A percentile compares a stretch with the other conserved stretches of the same genome.
These are phyloP conservation scores for Lamellibrachia satsuma DNA, from an alignment of 2,888 invertebrate species.

Conservation along the genomic window DNA sequence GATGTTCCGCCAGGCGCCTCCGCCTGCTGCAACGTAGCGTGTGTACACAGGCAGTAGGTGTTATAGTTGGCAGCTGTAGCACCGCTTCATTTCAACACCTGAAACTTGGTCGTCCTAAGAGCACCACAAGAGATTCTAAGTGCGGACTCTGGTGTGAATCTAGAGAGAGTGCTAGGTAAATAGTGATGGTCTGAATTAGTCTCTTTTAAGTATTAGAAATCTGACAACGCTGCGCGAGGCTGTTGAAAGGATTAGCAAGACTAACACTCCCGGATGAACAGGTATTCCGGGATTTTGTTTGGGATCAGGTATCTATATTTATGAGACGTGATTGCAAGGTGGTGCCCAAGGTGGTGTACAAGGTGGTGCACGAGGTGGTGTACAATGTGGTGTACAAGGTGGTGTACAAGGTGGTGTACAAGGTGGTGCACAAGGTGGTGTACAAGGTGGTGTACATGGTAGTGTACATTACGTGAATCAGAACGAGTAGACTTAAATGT, in stretches of 20 bases:
- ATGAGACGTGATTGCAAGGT: neutral
- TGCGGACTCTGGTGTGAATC: neutral
- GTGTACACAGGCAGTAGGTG: neutral
- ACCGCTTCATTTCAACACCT: neutral
- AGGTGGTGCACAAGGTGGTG: too few species aligned
- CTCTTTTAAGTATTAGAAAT: conserved; percentile 3
- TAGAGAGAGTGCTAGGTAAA: neutral
- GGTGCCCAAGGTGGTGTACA: neutral
- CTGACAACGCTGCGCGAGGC: neutral
- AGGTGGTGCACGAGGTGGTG: too few species aligned
- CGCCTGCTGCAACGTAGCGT: too few species aligned
- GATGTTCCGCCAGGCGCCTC: too few species aligned
- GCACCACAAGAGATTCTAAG: neutral
- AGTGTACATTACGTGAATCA: too few species aligned
- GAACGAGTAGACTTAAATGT: too few species aligned
- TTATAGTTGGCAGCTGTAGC: neutral
- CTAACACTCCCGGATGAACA: neutral
- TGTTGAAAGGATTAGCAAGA: neutral
- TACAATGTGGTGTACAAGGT: neutral
- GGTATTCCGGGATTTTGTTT: neutral
- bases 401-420: neutral
- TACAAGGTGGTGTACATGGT: too few species aligned
- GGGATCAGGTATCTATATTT: neutral
- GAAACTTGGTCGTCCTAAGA: neutral
- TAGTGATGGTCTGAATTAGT: neutral